phyloP scores from a whole-genome alignment of 1,140 invertebrate species.

The Drosophila tani region DNA sequence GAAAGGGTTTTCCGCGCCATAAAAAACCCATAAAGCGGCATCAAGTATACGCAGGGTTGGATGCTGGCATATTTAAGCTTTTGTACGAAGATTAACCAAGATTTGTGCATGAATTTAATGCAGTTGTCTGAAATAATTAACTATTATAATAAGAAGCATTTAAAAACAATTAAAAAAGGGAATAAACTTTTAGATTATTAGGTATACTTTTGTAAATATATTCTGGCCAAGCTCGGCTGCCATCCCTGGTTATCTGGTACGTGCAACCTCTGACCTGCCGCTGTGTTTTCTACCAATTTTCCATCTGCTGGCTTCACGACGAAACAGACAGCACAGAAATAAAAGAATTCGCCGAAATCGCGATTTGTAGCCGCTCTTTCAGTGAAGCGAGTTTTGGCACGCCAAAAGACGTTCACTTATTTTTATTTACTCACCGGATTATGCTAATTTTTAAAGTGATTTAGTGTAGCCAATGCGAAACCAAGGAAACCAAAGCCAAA shows the following conservation, averaged over 20 bases:
- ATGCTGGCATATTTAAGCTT: background rate
- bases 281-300: slow-evolving; percentile 44
- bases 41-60: slow-evolving; percentile 51
- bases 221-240: background rate
- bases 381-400: slow-evolving; percentile 51
- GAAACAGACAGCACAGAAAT: slow-evolving; percentile 11
- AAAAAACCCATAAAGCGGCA: slow-evolving; percentile 51
- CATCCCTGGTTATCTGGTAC: slow-evolving; percentile 29
- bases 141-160: too few species aligned
- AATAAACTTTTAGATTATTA: too few species aligned
- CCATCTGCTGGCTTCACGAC: slow-evolving; percentile 32
- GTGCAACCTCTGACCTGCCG: slow-evolving; percentile 8
- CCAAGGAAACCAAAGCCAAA: slow-evolving; percentile 42
- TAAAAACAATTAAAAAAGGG: background rate
- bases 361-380: slow-evolving; percentile 37
- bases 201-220: background rate
- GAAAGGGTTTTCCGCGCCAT: slow-evolving; percentile 77
- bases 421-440: slow-evolving; percentile 83
- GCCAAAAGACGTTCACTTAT: slow-evolving; percentile 71
- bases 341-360: slow-evolving; percentile 46
- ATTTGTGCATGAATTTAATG: background rate
- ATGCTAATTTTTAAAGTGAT: slow-evolving; percentile 84
- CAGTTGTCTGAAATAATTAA: background rate
- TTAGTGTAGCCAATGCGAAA: slow-evolving; percentile 74
- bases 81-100: background rate